Evolutionary conservation across 64 coral and sea anemone species (phyloP), one percentile per base, ranked within the genome.

Genomic region (Acropora yongei): DNA sequence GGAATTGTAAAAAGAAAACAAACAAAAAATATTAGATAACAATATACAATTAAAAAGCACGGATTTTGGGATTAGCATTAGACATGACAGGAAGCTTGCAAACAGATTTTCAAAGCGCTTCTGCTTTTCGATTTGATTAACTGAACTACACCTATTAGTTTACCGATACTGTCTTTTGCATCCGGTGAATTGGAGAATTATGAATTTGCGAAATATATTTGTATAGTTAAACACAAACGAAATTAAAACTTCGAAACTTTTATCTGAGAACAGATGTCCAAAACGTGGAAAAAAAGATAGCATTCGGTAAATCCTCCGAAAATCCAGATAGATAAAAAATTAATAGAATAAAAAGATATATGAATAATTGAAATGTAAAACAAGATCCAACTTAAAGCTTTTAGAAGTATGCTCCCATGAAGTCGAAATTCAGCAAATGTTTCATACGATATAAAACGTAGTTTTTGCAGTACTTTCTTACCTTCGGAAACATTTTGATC

Each of bases 241-340:
- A 85, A 72, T 71, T 85, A 72, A 72, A 68, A 85, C 44, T 45
- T 85, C 2, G 39, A 85, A 85, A 49, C 40, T 44, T 19, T 30
- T 19, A 30, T 49, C 17, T 2, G 18, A 19, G 45, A 18, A 71
- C 82, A 71, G 82, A 17, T 68, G 63, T 4, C 5, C 17, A 3
- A 18, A 48, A 85, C 17, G 6, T n/a, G 63, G 8, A 20, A 78
- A 78, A 78, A 48, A 18, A 49, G 43, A 78, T 48, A 8, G 14
- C 47, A 47, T 3, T 14, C 13, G 18, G 30, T 30, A 30, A 30
- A 30, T 30, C 30, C 30, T 30, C 30, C 30, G 30, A 30, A 30
- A 30, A 30, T 30, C 30, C 30, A 30, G 30, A 30, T 30, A 30
- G 30, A 30, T 30, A 30, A 30, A 30, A 30, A 30, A 30, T 30